A percentile compares a stretch with the other conserved stretches of the same genome.
Evolutionary conservation across 2,888 invertebrate genomes (phyloP).

Genomic region (Laothoe populi): DNA sequence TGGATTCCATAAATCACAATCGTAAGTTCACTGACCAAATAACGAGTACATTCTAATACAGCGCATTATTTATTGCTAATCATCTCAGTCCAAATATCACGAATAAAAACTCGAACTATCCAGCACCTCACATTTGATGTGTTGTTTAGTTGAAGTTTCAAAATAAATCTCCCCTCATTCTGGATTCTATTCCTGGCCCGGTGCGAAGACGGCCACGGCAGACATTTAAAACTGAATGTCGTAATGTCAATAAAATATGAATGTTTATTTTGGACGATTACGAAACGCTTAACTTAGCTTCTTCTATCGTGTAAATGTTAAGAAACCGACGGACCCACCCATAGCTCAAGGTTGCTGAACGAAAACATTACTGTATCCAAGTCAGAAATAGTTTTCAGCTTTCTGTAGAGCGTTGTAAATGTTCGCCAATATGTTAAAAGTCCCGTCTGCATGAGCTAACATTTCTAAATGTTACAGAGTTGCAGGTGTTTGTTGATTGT

Average conservation of each 20-base stretch:
- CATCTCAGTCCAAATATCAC: conserved; percentile 34
- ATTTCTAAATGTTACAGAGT: conserved; percentile 50
- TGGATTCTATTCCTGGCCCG: conserved; percentile 68
- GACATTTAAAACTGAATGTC: conserved; percentile 71
- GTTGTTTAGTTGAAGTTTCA: conserved; percentile 58
- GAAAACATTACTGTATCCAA: conserved; percentile 70
- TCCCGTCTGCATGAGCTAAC: conserved; percentile 45
- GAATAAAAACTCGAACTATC: conserved; percentile 42
- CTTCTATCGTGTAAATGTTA: conserved; percentile 70
- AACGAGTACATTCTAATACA: conserved; percentile 42
- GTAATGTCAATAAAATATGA: conserved; percentile 82
- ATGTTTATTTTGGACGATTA: conserved; percentile 81
- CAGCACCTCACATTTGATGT: conserved; percentile 54
- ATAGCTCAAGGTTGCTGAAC: conserved; percentile 69
- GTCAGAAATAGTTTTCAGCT: conserved; percentile 64
- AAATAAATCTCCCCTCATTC: conserved; percentile 75
- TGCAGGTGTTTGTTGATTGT: conserved; percentile 42
- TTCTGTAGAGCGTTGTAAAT: conserved; percentile 56
- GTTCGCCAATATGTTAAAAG: conserved; percentile 52
- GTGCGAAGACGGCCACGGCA: conserved; percentile 54
- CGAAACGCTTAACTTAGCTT: conserved; percentile 67
- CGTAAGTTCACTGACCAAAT: conserved; percentile 60
- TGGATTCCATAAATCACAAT: conserved; percentile 44
- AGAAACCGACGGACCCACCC: conserved; percentile 68
- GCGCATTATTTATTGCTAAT: conserved; percentile 30